These are phyloP conservation scores for Drosophila repleta DNA, from an alignment of 1,140 invertebrate species.

Conservation along the genomic window DNA sequence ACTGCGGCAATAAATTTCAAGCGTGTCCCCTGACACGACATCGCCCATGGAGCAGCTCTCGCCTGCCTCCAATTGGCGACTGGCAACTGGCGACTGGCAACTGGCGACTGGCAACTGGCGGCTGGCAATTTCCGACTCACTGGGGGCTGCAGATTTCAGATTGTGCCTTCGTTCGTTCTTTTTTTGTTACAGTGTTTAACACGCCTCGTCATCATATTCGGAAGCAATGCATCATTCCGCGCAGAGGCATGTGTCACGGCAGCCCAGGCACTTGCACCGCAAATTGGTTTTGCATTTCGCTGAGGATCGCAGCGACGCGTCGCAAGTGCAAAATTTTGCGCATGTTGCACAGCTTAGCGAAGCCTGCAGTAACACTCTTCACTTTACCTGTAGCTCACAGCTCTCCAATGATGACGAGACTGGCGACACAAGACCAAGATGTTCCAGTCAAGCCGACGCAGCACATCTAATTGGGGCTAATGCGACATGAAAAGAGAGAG, in stretches of 20 bases:
- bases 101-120: constrained; percentile 28
- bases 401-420: constrained; percentile 46
- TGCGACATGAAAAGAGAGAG: constrained; percentile 13
- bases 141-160: constrained; percentile 58
- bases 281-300: constrained; percentile 77
- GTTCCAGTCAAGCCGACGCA: constrained; percentile 28
- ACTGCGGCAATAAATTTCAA: constrained; percentile 80
- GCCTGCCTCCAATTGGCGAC: neutral
- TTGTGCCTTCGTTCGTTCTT: neutral
- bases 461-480: constrained; percentile 43
- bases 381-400: constrained; percentile 47
- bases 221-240: constrained; percentile 80
- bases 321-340: constrained; percentile 67
- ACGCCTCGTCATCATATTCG: constrained; percentile 81
- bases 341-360: constrained; percentile 32
- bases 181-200: constrained; percentile 56
- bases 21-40: constrained; percentile 76
- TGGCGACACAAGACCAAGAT: constrained; percentile 23
- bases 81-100: constrained; percentile 26
- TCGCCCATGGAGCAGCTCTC: constrained; percentile 50
- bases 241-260: constrained; percentile 71
- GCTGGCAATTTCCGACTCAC: too few relatives aligned
- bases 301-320: constrained; percentile 25
- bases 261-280: constrained; percentile 73
- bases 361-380: constrained; percentile 12